phyloP scores from a whole-genome alignment of 2,888 invertebrate species.

The Sicus ferrugineus region DNA sequence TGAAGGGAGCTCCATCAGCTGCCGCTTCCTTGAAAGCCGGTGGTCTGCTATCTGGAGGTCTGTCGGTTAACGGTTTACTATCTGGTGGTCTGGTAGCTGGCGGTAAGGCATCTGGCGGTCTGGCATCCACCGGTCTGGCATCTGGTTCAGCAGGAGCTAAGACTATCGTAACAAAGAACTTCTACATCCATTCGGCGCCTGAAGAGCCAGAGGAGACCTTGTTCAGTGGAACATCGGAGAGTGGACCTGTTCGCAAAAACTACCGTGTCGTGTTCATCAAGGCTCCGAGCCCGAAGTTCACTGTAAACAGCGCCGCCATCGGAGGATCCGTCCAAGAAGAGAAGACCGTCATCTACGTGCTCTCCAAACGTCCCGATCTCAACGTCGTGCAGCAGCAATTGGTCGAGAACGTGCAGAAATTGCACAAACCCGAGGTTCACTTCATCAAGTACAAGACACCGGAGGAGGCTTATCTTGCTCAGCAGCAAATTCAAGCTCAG shows the following conservation, averaged over 20 bases:
- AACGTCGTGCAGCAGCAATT: conserved; percentile 43
- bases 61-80: not conserved
- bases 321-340: conserved; percentile 47
- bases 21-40: too few species aligned
- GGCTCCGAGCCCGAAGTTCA: conserved; percentile 39
- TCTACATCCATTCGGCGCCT: conserved; percentile 47
- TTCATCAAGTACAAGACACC: conserved; percentile 48
- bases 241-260: conserved; percentile 45
- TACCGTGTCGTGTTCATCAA: conserved; percentile 49
- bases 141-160: not conserved
- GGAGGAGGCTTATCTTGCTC: conserved; percentile 48
- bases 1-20: not conserved
- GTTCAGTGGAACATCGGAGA: conserved; percentile 37
- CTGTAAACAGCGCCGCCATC: conserved; percentile 40
- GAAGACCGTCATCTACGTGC: conserved; percentile 48
- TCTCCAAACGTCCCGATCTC: conserved; percentile 46
- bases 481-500: conserved; percentile 46
- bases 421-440: conserved; percentile 47
- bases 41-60: not conserved
- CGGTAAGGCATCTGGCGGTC: not conserved
- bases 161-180: conserved; percentile 41
- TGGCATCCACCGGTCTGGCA: not conserved
- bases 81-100: not conserved
- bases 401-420: conserved; percentile 40
- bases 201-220: conserved; percentile 45